Percentiles rank a stretch among this genome's conserved stretches.
Conservation (phyloP, 2,113 vertebrate genomes). For the Aythya baeri region DNA sequence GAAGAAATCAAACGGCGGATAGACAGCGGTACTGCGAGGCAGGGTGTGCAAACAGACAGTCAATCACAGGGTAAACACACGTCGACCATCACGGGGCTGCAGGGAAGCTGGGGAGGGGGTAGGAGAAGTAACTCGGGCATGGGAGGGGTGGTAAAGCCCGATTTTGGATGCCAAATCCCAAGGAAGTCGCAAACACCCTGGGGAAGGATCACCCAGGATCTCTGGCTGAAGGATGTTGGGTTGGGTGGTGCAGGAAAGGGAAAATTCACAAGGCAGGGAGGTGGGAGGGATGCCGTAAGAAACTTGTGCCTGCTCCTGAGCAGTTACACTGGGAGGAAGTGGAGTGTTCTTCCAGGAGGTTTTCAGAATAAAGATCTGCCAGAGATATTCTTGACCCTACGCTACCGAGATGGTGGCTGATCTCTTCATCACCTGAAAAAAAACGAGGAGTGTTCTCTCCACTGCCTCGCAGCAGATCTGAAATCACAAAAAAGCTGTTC, state of each 20-base stretch:
- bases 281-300: background rate
- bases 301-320: background rate
- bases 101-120: background rate
- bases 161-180: background rate
- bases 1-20: slow-evolving; percentile 6
- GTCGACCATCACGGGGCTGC: background rate
- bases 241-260: background rate
- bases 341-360: background rate
- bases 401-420: background rate
- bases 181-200: background rate
- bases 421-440: background rate
- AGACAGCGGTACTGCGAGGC: accelerated
- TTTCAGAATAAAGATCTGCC: background rate
- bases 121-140: background rate
- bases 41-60: background rate
- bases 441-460: background rate
- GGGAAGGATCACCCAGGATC: background rate
- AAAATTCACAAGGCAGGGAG: background rate
- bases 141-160: background rate
- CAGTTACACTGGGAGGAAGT: background rate
- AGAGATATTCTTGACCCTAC: background rate
- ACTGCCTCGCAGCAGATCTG: background rate
- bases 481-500: background rate
- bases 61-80: background rate
- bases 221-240: background rate